Base-by-base conservation (phyloP, 2,113 vertebrate species). In the Orthochromis malagaraziensis region DNA sequence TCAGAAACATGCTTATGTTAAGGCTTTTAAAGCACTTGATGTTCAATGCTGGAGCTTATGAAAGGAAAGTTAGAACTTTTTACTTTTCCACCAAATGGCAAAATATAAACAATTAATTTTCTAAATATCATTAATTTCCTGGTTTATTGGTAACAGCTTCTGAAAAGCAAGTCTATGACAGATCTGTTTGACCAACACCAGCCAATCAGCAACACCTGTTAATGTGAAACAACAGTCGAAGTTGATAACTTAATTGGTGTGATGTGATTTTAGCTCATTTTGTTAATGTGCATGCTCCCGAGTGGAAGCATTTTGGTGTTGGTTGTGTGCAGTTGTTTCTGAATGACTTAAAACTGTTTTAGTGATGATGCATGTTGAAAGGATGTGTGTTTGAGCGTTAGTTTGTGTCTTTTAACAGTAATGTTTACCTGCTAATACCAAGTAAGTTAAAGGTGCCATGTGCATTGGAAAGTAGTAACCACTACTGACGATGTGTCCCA, bases 351-450 rank as follows among this genome's bases (percentile, higher is more conserved):
- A 55, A 55, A 55, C 53, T 55, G 21, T 14, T 57, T 57, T 57
- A 14, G 24, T 26, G 54, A 57, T 26, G 24, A 26, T 57, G 54
- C 54, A 57, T 14, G 6, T 57, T 57, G 1, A 26, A 0, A 1
- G 0, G 12, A 57, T 14, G 53, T 57, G 21, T 14, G 54, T 57
- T 57, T 26, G 54, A 57, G 0, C 1, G 1, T 57, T 57, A 57
- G 54, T 57, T 57, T 57, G 21, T 57, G 0, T 26, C 12, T 57
- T 57, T 55, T 55, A 55, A 55, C 4, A 55, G 21, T 55, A 57
- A 57, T 14, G 54, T 57, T 57, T 57, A 57, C 0, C 54, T 57
- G 21, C 54, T 0, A 26, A 57, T 57, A 57, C 54, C 54, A 57
- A 13, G 54, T 57, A 57, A 57, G 0, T 57, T 26, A 57, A 57